These are phyloP conservation scores for Nannospalax galili DNA, from an alignment of 2,113 vertebrate genomes.

Conservation along the genomic window DNA sequence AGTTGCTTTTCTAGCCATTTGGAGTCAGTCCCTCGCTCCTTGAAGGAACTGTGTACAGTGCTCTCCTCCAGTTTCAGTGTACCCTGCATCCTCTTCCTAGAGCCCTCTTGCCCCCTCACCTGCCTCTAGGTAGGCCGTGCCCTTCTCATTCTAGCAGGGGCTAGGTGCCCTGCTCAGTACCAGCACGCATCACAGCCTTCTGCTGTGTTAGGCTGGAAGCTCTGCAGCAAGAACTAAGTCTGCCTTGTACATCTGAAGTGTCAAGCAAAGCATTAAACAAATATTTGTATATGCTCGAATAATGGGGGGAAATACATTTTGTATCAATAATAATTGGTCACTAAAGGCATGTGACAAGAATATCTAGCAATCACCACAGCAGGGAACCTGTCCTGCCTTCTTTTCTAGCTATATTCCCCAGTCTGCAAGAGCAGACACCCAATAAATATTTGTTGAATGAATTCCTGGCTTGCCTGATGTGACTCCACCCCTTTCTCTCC, in stretches of 20 bases:
- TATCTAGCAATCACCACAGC: neutral
- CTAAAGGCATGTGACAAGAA: neutral
- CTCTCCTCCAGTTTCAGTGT: neutral
- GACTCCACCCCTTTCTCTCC: conserved; percentile 16
- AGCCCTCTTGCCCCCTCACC: no score
- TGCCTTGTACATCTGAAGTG: neutral
- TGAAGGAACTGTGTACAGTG: accelerated
- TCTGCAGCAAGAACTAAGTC: neutral
- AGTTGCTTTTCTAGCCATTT: neutral
- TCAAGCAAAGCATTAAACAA: neutral
- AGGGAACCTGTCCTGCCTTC: neutral
- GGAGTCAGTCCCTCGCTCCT: neutral
- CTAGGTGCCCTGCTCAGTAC: neutral
- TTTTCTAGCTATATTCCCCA: neutral
- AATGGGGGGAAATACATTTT: neutral
- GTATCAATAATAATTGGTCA: neutral
- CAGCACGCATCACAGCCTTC: neutral
- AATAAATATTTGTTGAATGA: conserved; percentile 61
- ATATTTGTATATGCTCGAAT: neutral
- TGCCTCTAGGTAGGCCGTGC: neutral
- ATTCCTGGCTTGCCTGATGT: conserved; percentile 44
- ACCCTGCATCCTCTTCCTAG: neutral
- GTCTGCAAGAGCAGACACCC: neutral
- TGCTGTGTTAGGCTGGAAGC: neutral
- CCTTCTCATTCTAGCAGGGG: neutral